Evolutionary conservation across 2,888 invertebrate genomes (phyloP).

Genomic region (Podabrus alpinus): DNA sequence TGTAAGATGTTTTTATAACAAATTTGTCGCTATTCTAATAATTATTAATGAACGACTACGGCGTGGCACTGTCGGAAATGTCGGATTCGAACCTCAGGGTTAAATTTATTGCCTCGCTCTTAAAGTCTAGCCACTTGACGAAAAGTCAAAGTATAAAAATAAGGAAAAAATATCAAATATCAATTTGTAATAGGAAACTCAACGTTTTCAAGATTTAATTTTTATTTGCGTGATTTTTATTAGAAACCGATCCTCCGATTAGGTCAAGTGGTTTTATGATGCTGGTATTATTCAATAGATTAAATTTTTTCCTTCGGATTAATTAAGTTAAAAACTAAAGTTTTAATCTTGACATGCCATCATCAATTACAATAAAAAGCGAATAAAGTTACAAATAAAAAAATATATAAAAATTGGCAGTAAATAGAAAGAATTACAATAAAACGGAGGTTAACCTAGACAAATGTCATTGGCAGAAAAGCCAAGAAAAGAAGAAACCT

Average conservation of each 20-base stretch:
- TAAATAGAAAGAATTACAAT: constrained; percentile 5
- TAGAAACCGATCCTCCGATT: neutral
- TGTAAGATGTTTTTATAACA: neutral
- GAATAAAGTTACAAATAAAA: neutral
- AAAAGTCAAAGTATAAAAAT: neutral
- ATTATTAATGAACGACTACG: neutral
- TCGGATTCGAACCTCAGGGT: neutral
- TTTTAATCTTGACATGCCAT: neutral
- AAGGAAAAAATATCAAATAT: neutral
- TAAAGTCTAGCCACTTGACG: neutral
- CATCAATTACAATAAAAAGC: neutral
- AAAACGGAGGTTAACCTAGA: constrained; percentile 25
- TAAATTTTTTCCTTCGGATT: neutral
- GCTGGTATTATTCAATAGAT: neutral
- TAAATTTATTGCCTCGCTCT: too few relatives aligned
- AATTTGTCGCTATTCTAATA: neutral
- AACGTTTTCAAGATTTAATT: neutral
- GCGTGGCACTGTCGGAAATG: too few relatives aligned
- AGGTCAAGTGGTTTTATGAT: neutral
- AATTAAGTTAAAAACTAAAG: neutral
- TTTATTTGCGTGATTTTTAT: neutral
- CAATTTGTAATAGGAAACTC: neutral
- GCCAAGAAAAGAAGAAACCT: constrained; percentile 20
- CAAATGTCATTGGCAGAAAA: constrained; percentile 22
- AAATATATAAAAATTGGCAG: neutral